A percentile compares a stretch with the other conserved stretches of the same genome.
phyloP scores from a whole-genome alignment of 2,113 vertebrate species.

The Uropsilus gracilis region DNA sequence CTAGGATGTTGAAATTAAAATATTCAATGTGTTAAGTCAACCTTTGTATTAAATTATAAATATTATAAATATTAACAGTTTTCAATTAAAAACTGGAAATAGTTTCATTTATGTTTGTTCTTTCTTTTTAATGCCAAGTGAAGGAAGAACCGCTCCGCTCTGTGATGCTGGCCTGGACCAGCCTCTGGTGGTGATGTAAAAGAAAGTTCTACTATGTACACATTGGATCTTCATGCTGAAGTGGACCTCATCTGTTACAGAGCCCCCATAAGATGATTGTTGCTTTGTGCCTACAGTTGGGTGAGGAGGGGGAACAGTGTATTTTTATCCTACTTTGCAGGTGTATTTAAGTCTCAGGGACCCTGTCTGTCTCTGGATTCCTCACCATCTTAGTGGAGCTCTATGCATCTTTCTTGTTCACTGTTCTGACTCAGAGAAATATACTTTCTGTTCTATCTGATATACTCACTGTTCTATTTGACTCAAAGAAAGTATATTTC shows the following conservation, averaged over 20 bases:
- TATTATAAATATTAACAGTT: conserved; percentile 7
- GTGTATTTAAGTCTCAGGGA: neutral
- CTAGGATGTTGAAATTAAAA: neutral
- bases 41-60: neutral
- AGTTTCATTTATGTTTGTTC: neutral
- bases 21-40: neutral
- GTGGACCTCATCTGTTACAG: fast-evolving
- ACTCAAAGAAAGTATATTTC: neutral
- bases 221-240: neutral
- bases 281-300: neutral
- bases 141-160: neutral
- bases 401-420: too few relatives aligned
- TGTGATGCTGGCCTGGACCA: neutral
- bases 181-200: neutral
- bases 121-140: neutral
- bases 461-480: neutral
- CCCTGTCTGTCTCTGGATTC: neutral
- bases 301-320: too few relatives aligned
- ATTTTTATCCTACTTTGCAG: neutral
- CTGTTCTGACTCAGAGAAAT: neutral
- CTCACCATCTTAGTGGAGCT: too few relatives aligned
- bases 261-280: neutral
- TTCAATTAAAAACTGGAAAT: neutral
- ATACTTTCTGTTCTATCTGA: too few relatives aligned
- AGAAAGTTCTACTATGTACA: neutral